Percentiles rank a stretch among this genome's conserved stretches.
These are phyloP conservation scores for Danaus plexippus DNA, from an alignment of 1,140 invertebrate genomes.

Conservation along the genomic window DNA sequence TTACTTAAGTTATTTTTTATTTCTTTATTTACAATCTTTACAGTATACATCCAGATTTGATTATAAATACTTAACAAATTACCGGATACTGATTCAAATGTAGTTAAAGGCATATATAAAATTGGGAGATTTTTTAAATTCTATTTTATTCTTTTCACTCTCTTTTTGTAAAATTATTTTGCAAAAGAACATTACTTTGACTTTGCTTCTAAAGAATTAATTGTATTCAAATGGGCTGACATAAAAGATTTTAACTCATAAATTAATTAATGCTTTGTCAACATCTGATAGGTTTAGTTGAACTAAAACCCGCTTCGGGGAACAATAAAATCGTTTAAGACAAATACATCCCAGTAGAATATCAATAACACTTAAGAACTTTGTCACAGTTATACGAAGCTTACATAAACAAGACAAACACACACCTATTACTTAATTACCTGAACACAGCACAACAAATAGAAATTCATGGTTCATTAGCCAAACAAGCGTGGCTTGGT, in stretches of 20 bases:
- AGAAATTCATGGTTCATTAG: constrained; percentile 66
- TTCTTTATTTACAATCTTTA: neutral
- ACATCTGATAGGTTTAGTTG: neutral
- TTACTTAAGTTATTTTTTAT: constrained; percentile 3
- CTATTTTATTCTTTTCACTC: too few relatives aligned
- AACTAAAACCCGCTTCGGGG: neutral
- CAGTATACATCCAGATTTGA: too few relatives aligned
- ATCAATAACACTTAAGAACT: constrained; percentile 21
- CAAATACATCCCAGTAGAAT: constrained; percentile 1
- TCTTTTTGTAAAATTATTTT: too few relatives aligned
- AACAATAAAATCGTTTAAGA: too few relatives aligned
- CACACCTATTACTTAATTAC: constrained; percentile 58
- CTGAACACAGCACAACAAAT: constrained; percentile 55
- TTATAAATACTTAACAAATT: too few relatives aligned
- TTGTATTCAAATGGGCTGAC: too few relatives aligned
- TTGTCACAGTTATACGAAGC: constrained; percentile 1
- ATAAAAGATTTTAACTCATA: neutral
- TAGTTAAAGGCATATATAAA: too few relatives aligned
- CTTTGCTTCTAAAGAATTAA: too few relatives aligned
- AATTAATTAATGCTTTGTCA: neutral
- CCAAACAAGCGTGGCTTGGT: constrained; percentile 39
- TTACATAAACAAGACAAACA: constrained; percentile 31
- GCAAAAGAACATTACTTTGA: too few relatives aligned
- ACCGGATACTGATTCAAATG: too few relatives aligned
- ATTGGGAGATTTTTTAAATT: too few relatives aligned